Conservation (phyloP, 1,140 invertebrate genomes). For the Mycetomoellerius zeteki region DNA sequence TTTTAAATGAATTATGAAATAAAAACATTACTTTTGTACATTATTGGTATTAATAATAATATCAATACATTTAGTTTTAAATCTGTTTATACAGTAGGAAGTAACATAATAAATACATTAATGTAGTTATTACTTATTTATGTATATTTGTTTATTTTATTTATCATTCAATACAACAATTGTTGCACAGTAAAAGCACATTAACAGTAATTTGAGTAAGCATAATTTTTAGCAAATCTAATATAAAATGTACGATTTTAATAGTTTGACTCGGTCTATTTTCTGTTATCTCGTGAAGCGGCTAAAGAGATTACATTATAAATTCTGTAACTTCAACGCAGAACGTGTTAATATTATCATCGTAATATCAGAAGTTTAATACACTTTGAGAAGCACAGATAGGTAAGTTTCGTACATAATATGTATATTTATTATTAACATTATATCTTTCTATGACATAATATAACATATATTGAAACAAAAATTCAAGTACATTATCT, state of each 20-base stretch:
- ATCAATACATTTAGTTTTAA: not conserved
- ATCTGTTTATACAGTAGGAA: not conserved
- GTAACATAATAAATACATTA: not conserved
- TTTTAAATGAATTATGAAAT: not conserved
- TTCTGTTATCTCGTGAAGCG: not conserved
- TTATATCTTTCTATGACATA: not conserved
- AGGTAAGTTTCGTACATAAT: constrained; percentile 5
- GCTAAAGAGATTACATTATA: constrained; percentile 10
- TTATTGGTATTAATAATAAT: not conserved
- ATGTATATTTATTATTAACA: not conserved
- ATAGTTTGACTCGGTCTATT: not conserved
- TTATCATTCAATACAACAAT: not conserved
- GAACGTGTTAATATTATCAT: constrained; percentile 15
- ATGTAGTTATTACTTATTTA: not conserved
- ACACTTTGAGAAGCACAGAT: not conserved
- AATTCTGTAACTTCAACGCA: constrained; percentile 19
- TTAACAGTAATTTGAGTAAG: not conserved
- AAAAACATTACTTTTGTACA: not conserved
- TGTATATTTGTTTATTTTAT: not conserved
- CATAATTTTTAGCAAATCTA: not conserved
- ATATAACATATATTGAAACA: not conserved
- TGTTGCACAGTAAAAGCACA: not conserved
- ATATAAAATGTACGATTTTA: not conserved
- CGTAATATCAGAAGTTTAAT: not conserved
- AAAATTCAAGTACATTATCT: not conserved